Conservation (phyloP, 2,797 vertebrate species). For the Lithobates sylvaticus region DNA sequence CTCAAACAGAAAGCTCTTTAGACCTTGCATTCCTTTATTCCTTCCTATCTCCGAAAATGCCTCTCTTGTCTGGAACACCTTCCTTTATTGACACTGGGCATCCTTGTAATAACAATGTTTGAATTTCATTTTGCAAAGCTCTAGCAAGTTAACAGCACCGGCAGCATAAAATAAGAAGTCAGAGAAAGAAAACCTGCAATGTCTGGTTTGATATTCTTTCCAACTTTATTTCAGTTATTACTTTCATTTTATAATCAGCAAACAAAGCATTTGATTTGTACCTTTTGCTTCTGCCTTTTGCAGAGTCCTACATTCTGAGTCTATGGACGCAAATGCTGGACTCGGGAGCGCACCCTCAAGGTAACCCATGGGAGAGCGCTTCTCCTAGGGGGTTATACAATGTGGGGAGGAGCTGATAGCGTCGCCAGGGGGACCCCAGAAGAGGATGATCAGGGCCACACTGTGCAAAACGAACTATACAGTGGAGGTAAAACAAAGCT, state of each 20-base stretch:
- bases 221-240: not conserved
- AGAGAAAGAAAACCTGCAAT: not conserved
- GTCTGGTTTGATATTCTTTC: not conserved
- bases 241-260: not conserved
- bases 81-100: slow-evolving; percentile 33
- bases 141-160: not conserved
- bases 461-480: too few species aligned
- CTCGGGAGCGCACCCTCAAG: too few species aligned
- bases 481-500: too few species aligned
- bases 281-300: not conserved
- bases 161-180: not conserved
- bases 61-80: slow-evolving; percentile 4
- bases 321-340: too few species aligned
- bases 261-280: not conserved
- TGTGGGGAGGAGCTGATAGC: too few species aligned
- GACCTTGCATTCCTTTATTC: slow-evolving; percentile 15
- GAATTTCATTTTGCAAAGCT: slow-evolving; percentile 37
- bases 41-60: not conserved
- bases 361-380: too few species aligned
- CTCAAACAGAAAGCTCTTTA: slow-evolving; percentile 51
- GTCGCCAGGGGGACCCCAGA: too few species aligned
- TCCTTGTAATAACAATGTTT: slow-evolving; percentile 31
- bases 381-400: too few species aligned
- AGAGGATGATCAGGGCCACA: too few species aligned
- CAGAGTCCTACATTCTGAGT: too few species aligned